Evolutionary conservation across 2,113 vertebrate genomes (phyloP).

Genomic region (Rhinichthys klamathensis): DNA sequence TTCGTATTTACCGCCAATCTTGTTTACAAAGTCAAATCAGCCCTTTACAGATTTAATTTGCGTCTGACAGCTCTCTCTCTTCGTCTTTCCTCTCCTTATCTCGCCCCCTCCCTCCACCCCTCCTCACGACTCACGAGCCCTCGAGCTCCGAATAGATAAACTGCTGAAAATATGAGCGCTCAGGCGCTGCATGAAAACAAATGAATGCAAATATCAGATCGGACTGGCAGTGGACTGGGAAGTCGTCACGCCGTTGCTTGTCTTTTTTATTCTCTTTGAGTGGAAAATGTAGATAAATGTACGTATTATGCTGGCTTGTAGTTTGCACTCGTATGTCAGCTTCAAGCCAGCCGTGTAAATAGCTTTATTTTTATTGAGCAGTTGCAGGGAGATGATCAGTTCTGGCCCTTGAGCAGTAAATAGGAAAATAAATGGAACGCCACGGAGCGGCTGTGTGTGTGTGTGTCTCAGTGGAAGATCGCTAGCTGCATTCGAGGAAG

Average conservation of each 20-base stretch:
- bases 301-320: slow-evolving; percentile 50
- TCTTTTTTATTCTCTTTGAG: slow-evolving; percentile 18
- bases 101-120: slow-evolving; percentile 11
- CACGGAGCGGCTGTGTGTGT: slow-evolving; percentile 35
- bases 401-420: slow-evolving; percentile 60
- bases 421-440: slow-evolving; percentile 59
- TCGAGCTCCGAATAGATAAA: slow-evolving; percentile 62
- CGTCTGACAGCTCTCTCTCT: slow-evolving; percentile 59
- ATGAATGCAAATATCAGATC: slow-evolving; percentile 63
- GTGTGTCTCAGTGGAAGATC: slow-evolving; percentile 24
- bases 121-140: slow-evolving; percentile 24
- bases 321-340: slow-evolving; percentile 58
- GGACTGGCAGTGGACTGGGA: slow-evolving; percentile 47
- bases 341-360: slow-evolving; percentile 57
- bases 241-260: slow-evolving; percentile 30
- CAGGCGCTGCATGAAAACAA: slow-evolving; percentile 58
- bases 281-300: slow-evolving; percentile 50
- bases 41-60: slow-evolving; percentile 72
- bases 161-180: slow-evolving; percentile 53
- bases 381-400: slow-evolving; percentile 52
- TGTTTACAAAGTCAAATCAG: slow-evolving; percentile 75
- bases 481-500: slow-evolving; percentile 50
- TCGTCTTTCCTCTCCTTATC: slow-evolving; percentile 27
- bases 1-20: slow-evolving; percentile 66
- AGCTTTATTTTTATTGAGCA: slow-evolving; percentile 67